A percentile compares a stretch with the other conserved stretches of the same genome.
phyloP scores from a whole-genome alignment of 2,888 invertebrate species.

The Acanthosepion esculentum region DNA sequence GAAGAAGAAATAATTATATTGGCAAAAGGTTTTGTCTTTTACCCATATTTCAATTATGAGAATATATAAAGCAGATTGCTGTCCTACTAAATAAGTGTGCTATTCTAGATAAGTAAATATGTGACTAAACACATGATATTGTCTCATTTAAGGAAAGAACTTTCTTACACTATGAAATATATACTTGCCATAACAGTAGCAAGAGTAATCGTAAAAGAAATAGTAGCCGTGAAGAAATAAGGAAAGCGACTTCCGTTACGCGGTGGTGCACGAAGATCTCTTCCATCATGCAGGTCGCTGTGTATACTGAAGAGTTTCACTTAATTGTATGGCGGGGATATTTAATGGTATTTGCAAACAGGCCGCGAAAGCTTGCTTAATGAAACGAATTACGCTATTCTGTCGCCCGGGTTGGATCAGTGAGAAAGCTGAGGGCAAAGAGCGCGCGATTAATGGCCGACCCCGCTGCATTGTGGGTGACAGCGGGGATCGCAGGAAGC shows the following conservation, averaged over 20 bases:
- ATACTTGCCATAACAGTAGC: background rate
- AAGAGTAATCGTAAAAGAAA: background rate
- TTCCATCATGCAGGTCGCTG: background rate
- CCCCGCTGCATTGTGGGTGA: slow-evolving; percentile 12
- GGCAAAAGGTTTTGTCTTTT: no score
- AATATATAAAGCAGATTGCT: no score
- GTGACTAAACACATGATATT: background rate
- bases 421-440: background rate
- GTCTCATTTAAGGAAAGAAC: background rate
- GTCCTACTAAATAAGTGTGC: no score
- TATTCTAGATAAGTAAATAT: background rate
- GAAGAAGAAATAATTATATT: no score
- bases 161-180: background rate
- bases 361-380: background rate
- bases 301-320: background rate
- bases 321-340: slow-evolving; percentile 18
- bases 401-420: background rate
- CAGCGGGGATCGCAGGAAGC: background rate
- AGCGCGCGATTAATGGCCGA: background rate
- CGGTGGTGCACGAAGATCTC: background rate
- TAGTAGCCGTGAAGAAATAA: background rate
- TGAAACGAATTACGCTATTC: background rate
- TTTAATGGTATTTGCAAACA: slow-evolving; percentile 33
- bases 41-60: no score
- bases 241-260: background rate